Evolutionary conservation across 1,140 invertebrate species (phyloP).

Genomic region (Episyrphus balteatus): DNA sequence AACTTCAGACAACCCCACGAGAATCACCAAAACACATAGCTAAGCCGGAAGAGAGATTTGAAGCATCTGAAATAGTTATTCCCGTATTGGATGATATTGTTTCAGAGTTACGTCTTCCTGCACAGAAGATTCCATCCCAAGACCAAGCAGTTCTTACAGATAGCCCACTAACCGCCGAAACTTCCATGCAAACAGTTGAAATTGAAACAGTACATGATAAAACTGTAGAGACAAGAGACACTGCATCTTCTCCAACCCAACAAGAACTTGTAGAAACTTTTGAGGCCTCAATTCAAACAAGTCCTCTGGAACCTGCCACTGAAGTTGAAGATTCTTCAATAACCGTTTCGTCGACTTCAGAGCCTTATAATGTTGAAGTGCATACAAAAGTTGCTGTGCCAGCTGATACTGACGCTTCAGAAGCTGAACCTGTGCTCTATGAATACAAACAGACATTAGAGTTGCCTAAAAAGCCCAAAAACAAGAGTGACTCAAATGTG

Average conservation of each 20-base stretch:
- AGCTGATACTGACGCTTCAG: constrained; percentile 31
- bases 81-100: constrained; percentile 33
- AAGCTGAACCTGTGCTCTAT: constrained; percentile 22
- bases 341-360: constrained; percentile 37
- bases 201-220: constrained; percentile 1
- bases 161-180: constrained; percentile 31
- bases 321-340: constrained; percentile 21
- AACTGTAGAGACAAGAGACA: constrained; percentile 9
- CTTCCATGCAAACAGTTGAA: constrained; percentile 35
- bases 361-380: constrained; percentile 52
- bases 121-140: constrained; percentile 16
- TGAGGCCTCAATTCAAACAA: constrained; percentile 39
- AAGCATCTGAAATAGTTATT: constrained; percentile 18
- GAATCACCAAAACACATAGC: constrained; percentile 22
- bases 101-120: constrained; percentile 29
- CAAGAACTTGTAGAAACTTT: constrained; percentile 19
- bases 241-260: constrained; percentile 9
- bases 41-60: constrained; percentile 11
- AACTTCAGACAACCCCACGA: constrained; percentile 41
- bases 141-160: constrained; percentile 23
- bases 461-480: constrained; percentile 15
- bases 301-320: constrained; percentile 18
- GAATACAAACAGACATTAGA: constrained; percentile 32
- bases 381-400: constrained; percentile 49
- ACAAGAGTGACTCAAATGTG: constrained; percentile 1